phyloP scores from a whole-genome alignment of 2,888 invertebrate genomes.

The Hermodice carunculata region DNA sequence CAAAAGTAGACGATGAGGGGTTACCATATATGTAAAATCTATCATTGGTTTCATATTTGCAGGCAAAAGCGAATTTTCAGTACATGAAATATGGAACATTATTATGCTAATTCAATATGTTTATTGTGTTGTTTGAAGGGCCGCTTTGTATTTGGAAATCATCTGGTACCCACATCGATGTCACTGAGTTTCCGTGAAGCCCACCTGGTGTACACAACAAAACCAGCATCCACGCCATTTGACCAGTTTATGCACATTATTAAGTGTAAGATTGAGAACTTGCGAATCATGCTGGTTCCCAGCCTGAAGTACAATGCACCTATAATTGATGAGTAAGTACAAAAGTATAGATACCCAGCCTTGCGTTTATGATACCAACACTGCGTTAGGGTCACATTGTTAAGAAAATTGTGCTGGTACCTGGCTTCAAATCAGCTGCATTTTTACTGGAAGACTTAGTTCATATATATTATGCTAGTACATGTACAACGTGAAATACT shows the following conservation, averaged over 20 bases:
- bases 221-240: slow-evolving; percentile 91
- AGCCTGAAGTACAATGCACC: slow-evolving; percentile 93
- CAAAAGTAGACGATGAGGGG: too few relatives aligned
- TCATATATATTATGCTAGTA: too few relatives aligned
- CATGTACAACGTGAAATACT: too few relatives aligned
- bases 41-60: too few relatives aligned
- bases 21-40: too few relatives aligned
- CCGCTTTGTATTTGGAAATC: slow-evolving; percentile 94
- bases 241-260: slow-evolving; percentile 97
- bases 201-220: slow-evolving; percentile 94
- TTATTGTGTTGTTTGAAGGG: slow-evolving; percentile 74
- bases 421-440: too few relatives aligned
- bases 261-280: slow-evolving; percentile 94
- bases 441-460: too few relatives aligned
- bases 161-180: slow-evolving; percentile 91
- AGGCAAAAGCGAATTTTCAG: background rate
- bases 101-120: background rate
- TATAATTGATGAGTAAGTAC: slow-evolving; percentile 82
- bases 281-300: slow-evolving; percentile 93
- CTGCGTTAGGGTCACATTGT: too few relatives aligned
- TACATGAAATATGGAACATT: background rate
- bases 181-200: slow-evolving; percentile 91
- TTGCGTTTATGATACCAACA: too few relatives aligned
- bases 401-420: too few relatives aligned
- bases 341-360: too few relatives aligned